Evolutionary conservation across 2,113 vertebrate genomes (phyloP), one percentile per base, ranked within the genome.

Genomic region (Pachyramphus minor): DNA sequence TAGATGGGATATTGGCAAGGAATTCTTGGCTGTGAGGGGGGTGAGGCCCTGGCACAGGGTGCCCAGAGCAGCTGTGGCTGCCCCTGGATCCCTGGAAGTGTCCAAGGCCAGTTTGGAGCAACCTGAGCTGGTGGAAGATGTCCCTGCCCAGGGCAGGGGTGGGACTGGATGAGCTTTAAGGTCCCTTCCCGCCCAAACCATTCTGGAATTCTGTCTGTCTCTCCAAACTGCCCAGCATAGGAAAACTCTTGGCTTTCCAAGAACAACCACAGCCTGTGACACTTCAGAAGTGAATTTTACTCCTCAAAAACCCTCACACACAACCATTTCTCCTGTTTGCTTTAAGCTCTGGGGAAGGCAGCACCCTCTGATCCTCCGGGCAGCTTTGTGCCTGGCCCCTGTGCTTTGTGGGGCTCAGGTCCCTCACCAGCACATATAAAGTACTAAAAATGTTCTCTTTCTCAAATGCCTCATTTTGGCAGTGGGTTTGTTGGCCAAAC

Each of bases 81-180:
- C 5, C 25, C 37, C 50, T 44, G 42, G 42, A 56, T 20, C 53
- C 60, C 53, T 75, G 62, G n/a, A 0, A 76, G 14, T 68, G 41
- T 1, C 60, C 78, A 4, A 39, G 11, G 39, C 33, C 53, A 45
- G 39, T 4, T 72, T 2, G 78, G 87, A 21, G 20, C 78, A 30
- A 0, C n/a, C 44, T 89, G 78, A 62, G 39, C 3, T 1, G 4
- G 39, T 35, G 45, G 41, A 0, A 89, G 16, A 8, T 83, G 62
- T 75, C 53, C 53, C 53, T 82, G 53, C 27, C 64, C 44, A 14
- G 17, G 60, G 52, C 50, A 58, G 52, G 50, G 27, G 39, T 8
- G 19, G 74, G 33, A 24, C 13, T 14, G 18, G 30, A 2, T 55
- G 71, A 1, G 1, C 13, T 76, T 35, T 13, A 13, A 41, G 11